Evolutionary conservation across 2,113 vertebrate genomes (phyloP).

Genomic region (Chaetura pelagica): DNA sequence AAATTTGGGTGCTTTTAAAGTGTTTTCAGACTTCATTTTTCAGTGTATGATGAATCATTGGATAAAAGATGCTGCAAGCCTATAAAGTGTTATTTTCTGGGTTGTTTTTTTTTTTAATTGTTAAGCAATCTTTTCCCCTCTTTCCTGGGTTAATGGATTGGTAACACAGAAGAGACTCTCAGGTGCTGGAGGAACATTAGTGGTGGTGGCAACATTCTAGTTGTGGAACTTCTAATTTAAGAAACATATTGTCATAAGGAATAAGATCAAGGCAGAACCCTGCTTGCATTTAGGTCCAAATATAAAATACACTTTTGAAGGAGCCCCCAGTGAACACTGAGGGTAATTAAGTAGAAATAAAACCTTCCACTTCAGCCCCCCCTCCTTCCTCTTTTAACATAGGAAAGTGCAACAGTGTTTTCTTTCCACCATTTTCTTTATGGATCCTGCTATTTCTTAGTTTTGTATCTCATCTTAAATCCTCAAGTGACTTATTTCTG

Average conservation of each 20-base stretch:
- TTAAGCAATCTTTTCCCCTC: neutral
- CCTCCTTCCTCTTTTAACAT: neutral
- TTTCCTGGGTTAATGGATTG: neutral
- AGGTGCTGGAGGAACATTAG: neutral
- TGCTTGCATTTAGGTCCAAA: conserved; percentile 35
- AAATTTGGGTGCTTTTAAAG: neutral
- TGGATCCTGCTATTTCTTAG: conserved; percentile 37
- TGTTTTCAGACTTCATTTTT: neutral
- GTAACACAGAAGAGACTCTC: neutral
- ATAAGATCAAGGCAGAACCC: conserved; percentile 36
- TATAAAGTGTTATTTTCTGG: neutral
- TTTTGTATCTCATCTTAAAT: conserved; percentile 17
- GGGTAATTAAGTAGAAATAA: conserved; percentile 61
- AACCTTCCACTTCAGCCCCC: conserved; percentile 29
- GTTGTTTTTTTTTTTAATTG: neutral
- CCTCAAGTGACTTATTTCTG: conserved; percentile 29
- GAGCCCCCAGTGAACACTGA: conserved; percentile 4
- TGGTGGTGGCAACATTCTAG: neutral
- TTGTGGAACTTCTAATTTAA: conserved; percentile 50
- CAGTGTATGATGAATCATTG: neutral
- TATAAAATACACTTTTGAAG: conserved; percentile 26
- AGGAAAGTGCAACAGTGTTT: neutral
- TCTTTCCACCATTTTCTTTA: conserved; percentile 21
- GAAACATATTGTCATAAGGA: neutral
- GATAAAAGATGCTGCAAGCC: neutral